phyloP scores from a whole-genome alignment of 2,797 vertebrate genomes.

The Scolopax rusticola region DNA sequence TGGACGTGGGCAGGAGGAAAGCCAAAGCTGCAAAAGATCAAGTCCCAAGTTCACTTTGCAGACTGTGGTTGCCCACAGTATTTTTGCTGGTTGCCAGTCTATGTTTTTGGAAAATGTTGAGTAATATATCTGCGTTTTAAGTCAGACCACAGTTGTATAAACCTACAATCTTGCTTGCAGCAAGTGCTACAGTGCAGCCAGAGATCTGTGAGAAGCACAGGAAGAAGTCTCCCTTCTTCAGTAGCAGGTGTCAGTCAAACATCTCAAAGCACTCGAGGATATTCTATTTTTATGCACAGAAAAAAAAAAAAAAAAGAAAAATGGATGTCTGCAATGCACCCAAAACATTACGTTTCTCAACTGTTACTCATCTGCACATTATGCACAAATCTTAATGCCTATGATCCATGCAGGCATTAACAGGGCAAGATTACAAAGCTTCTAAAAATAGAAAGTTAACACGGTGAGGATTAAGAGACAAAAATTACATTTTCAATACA shows the following conservation, averaged over 20 bases:
- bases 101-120: not conserved
- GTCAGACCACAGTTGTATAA: not conserved
- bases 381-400: not conserved
- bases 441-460: slow-evolving; percentile 2
- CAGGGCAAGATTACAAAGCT: not conserved
- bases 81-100: not conserved
- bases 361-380: not conserved
- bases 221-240: not conserved
- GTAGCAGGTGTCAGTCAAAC: not conserved
- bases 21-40: not conserved
- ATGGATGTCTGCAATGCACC: not conserved
- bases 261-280: not conserved
- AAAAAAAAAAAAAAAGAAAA: not conserved
- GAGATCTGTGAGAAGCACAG: not conserved
- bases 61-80: not conserved
- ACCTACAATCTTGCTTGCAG: not conserved
- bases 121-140: not conserved
- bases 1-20: not conserved
- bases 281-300: not conserved
- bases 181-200: not conserved
- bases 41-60: not conserved
- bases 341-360: not conserved
- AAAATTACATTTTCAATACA: not conserved
- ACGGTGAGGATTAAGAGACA: not conserved
- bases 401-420: not conserved